phyloP scores from a whole-genome alignment of 2,888 invertebrate genomes.

The Hydriomena furcata region DNA sequence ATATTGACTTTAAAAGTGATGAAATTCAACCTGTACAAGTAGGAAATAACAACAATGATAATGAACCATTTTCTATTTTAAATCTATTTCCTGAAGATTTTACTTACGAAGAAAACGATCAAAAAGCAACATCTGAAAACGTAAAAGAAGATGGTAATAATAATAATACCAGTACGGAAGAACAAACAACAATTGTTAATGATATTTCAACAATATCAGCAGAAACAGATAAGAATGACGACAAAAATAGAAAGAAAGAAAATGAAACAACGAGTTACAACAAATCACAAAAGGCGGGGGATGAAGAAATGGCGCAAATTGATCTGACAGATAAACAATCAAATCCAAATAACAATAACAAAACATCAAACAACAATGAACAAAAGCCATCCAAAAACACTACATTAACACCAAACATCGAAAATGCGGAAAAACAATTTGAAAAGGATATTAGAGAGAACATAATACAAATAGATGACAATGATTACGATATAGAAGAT shows the following conservation, averaged over 20 bases:
- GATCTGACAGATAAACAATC: neutral
- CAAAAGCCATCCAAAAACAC: neutral
- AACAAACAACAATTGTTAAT: neutral
- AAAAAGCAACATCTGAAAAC: neutral
- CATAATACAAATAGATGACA: constrained; percentile 50
- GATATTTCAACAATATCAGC: neutral
- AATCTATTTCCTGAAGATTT: neutral
- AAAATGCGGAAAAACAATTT: constrained; percentile 15
- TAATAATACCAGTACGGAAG: neutral
- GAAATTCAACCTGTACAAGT: neutral
- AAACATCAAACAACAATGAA: constrained; percentile 23
- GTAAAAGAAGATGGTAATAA: neutral
- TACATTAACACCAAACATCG: neutral
- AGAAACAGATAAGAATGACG: neutral
- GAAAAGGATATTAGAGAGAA: constrained; percentile 40
- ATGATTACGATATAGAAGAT: constrained; percentile 43
- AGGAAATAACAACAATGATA: neutral
- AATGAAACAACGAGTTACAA: neutral
- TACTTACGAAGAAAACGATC: neutral
- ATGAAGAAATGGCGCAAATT: neutral
- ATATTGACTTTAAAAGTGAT: neutral
- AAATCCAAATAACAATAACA: neutral
- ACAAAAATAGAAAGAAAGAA: no score
- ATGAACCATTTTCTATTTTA: neutral
- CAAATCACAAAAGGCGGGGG: neutral